These are phyloP conservation scores for Fulmarus glacialis DNA, from an alignment of 2,113 vertebrate species.

Conservation along the genomic window DNA sequence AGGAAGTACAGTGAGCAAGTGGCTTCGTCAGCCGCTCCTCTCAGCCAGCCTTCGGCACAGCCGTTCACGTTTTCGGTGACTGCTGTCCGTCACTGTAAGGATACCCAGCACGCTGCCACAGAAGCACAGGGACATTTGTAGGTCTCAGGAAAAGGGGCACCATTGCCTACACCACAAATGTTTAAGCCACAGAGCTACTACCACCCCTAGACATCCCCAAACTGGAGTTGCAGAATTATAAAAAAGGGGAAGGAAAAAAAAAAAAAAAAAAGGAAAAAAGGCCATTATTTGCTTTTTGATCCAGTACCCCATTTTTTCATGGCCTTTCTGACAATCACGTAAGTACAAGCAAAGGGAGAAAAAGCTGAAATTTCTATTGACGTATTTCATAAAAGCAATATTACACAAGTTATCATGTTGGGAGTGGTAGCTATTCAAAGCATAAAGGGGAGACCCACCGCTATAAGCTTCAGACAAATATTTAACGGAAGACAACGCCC, in stretches of 20 bases:
- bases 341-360: not conserved
- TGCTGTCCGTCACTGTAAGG: no score
- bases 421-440: not conserved
- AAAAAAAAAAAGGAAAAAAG: not conserved
- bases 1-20: accelerated
- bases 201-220: not conserved
- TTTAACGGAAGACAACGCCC: not conserved
- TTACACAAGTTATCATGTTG: accelerated
- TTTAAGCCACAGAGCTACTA: not conserved
- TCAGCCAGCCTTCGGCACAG: not conserved
- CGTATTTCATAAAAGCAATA: not conserved
- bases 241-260: no score
- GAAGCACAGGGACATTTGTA: not conserved
- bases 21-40: not conserved
- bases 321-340: not conserved
- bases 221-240: not conserved
- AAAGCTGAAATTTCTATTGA: not conserved
- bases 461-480: no score
- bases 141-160: not conserved
- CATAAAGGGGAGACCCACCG: not conserved
- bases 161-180: no score
- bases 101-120: not conserved
- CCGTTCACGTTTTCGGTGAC: accelerated
- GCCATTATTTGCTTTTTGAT: not conserved
- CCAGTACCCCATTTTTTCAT: not conserved